phyloP scores from a whole-genome alignment of 2,888 invertebrate genomes.

The Brenthis hecate region DNA sequence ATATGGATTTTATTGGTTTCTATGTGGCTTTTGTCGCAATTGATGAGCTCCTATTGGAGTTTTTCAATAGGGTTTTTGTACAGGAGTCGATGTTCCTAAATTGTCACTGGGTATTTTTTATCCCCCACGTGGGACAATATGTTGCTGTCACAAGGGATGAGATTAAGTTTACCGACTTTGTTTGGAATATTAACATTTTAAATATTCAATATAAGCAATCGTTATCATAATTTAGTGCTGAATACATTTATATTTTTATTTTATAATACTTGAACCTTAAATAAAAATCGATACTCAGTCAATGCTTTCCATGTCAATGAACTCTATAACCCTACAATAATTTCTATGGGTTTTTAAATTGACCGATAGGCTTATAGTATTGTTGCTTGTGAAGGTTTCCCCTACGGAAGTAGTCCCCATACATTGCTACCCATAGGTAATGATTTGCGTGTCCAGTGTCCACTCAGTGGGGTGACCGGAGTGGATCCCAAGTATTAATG shows the following conservation, averaged over 20 bases:
- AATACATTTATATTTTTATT: background rate
- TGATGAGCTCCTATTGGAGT: too few relatives aligned
- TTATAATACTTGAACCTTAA: background rate
- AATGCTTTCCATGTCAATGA: conserved; percentile 34
- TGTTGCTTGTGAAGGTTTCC: conserved; percentile 51
- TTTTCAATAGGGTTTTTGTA: too few relatives aligned
- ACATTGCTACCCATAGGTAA: conserved; percentile 46
- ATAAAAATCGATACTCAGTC: background rate
- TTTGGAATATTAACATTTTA: too few relatives aligned
- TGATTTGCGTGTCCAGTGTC: conserved; percentile 60
- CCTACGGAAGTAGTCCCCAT: conserved; percentile 61
- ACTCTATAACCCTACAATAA: conserved; percentile 40
- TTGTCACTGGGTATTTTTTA: too few relatives aligned
- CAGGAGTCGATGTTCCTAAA: too few relatives aligned
- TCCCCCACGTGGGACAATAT: too few relatives aligned
- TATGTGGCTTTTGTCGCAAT: too few relatives aligned
- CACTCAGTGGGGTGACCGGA: conserved; percentile 42
- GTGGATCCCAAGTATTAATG: conserved; percentile 36
- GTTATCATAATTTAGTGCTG: too few relatives aligned
- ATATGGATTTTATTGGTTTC: too few relatives aligned
- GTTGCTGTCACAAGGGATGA: too few relatives aligned
- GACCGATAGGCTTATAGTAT: conserved; percentile 50
- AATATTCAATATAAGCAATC: too few relatives aligned
- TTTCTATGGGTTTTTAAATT: conserved; percentile 48
- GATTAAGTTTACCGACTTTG: too few relatives aligned